phyloP scores from a whole-genome alignment of 2,797 vertebrate genomes.

The Phoebastria nigripes region DNA sequence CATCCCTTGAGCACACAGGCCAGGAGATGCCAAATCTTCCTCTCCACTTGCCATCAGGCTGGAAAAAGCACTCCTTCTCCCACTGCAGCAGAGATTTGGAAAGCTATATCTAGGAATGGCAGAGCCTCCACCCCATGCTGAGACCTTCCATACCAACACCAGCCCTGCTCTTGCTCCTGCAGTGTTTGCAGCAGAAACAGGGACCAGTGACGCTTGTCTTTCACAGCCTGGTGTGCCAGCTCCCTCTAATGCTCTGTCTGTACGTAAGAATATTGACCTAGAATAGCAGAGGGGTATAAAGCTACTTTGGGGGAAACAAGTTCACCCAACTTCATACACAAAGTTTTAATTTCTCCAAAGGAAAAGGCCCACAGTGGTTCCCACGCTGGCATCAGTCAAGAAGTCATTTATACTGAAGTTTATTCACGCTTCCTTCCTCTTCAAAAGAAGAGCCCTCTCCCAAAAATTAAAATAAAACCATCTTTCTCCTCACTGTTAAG shows the following conservation, averaged over 20 bases:
- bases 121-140: neutral
- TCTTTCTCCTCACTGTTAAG: neutral
- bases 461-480: neutral
- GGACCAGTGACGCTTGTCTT: neutral
- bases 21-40: neutral
- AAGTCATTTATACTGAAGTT: neutral
- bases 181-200: neutral
- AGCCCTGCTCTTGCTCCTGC: neutral
- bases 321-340: neutral
- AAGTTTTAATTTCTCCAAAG: neutral
- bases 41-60: neutral
- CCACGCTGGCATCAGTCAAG: too few species aligned
- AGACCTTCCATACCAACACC: neutral
- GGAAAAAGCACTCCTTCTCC: neutral
- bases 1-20: rapidly evolving
- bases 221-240: neutral
- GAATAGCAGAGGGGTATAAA: neutral
- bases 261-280: neutral
- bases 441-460: neutral
- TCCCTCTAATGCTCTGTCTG: conserved; percentile 13
- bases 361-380: neutral
- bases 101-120: neutral
- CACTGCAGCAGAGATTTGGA: neutral
- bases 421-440: neutral
- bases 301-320: neutral